phyloP scores from a whole-genome alignment of 2,113 vertebrate species.

The Laticauda colubrina region DNA sequence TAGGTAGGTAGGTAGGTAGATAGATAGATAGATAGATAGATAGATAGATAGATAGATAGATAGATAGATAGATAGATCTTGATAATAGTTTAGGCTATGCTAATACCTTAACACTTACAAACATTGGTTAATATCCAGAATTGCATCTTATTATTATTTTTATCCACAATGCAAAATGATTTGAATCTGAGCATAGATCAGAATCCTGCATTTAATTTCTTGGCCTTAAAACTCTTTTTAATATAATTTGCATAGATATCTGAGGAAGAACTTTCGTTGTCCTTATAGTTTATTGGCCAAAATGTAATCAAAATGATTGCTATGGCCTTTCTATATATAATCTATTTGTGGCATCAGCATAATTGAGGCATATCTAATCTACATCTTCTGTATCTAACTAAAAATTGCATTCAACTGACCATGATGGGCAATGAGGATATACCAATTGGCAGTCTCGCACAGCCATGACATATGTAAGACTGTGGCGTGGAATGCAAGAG shows the following conservation, averaged over 20 bases:
- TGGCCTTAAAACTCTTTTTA: not conserved
- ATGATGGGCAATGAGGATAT: not conserved
- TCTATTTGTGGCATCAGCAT: not conserved
- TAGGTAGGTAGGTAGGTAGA: too few species aligned
- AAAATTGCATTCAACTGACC: not conserved
- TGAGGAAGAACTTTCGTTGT: not conserved
- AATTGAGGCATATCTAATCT: not conserved
- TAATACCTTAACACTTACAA: not conserved
- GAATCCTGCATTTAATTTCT: not conserved
- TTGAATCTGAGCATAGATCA: not conserved
- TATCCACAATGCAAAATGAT: not conserved
- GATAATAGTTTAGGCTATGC: not conserved
- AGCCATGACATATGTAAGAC: not conserved
- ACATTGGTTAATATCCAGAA: not conserved
- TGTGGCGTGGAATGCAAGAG: not conserved
- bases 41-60: too few species aligned
- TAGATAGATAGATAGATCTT: too few species aligned
- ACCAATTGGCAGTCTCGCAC: not conserved
- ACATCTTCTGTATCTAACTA: not conserved
- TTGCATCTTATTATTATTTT: not conserved
- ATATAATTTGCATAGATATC: not conserved
- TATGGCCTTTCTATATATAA: not conserved
- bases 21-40: too few species aligned
- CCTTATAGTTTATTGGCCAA: not conserved
- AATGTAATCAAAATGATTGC: not conserved